Conservation (phyloP, 2,888 invertebrate genomes). For the Apotomis capreana region DNA sequence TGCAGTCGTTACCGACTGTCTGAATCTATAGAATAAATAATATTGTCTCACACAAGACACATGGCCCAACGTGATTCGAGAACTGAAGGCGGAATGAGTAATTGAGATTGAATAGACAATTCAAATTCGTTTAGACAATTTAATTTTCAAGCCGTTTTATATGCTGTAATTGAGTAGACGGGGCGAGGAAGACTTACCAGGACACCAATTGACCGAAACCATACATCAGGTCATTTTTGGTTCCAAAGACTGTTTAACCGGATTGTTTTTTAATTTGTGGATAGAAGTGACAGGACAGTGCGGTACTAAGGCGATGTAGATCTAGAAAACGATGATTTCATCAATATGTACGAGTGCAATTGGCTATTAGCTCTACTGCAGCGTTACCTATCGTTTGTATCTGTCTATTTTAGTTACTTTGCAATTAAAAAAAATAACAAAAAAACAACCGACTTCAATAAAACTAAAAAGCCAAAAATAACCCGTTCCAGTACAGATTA, state of each 20-base stretch:
- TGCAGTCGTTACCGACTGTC: conserved; percentile 38
- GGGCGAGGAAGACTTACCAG: conserved; percentile 11
- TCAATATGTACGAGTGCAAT: no score
- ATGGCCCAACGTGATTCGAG: conserved; percentile 62
- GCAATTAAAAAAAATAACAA: no score
- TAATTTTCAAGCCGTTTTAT: conserved; percentile 28
- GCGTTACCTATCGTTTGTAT: no score
- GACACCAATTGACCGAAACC: conserved; percentile 16
- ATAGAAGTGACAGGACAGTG: no score
- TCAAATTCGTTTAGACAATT: conserved; percentile 41
- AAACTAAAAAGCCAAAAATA: no score
- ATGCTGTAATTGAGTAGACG: conserved; percentile 26
- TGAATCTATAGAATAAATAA: conserved; percentile 61
- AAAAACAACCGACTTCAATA: no score
- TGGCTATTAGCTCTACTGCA: no score
- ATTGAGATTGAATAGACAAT: conserved; percentile 54
- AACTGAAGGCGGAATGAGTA: conserved; percentile 68
- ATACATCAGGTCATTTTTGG: conserved; percentile 12
- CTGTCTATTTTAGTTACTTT: no score
- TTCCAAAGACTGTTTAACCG: background rate
- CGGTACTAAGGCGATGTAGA: no score
- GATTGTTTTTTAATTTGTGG: background rate
- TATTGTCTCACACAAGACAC: conserved; percentile 65
- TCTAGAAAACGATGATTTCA: no score
- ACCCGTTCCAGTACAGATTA: no score